Percentiles rank a stretch among this genome's conserved stretches.
These are phyloP conservation scores for Arctia plantaginis DNA, from an alignment of 2,888 invertebrate genomes.

Conservation along the genomic window DNA sequence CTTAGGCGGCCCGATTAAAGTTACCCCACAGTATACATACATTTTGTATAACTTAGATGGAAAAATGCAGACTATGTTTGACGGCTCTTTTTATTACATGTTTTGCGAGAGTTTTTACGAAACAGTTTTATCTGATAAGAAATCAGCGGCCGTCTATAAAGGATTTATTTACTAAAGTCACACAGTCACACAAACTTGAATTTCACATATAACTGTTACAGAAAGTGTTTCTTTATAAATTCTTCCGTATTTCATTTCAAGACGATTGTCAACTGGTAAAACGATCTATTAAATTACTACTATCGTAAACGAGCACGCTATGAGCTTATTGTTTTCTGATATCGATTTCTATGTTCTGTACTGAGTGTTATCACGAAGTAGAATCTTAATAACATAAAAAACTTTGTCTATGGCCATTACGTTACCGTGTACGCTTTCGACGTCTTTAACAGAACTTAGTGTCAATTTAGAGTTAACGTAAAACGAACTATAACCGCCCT, in stretches of 20 bases:
- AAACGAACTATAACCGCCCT: constrained; percentile 63
- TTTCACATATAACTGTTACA: constrained; percentile 32
- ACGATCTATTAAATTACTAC: constrained; percentile 47
- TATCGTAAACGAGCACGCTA: constrained; percentile 33
- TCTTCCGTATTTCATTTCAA: constrained; percentile 39
- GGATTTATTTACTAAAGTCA: constrained; percentile 47
- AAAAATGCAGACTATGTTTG: constrained; percentile 36
- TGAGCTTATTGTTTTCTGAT: constrained; percentile 49
- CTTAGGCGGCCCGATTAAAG: constrained; percentile 36
- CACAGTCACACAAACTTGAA: constrained; percentile 43
- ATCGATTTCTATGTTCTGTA: constrained; percentile 49
- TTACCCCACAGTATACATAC: constrained; percentile 39
- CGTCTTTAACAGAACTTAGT: constrained; percentile 64
- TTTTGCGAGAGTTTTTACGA: constrained; percentile 47
- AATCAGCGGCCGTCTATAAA: constrained; percentile 56
- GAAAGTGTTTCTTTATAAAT: constrained; percentile 25
- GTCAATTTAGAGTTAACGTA: constrained; percentile 61
- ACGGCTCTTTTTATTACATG: constrained; percentile 52
- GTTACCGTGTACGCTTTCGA: constrained; percentile 56
- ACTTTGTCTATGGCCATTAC: constrained; percentile 65
- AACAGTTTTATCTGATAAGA: constrained; percentile 54
- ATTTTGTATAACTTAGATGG: constrained; percentile 35
- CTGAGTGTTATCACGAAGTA: constrained; percentile 50
- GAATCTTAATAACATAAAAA: constrained; percentile 65
- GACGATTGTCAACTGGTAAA: constrained; percentile 35